Evolutionary conservation across 2,888 invertebrate species (phyloP).

Genomic region (Drosophila phalerata): DNA sequence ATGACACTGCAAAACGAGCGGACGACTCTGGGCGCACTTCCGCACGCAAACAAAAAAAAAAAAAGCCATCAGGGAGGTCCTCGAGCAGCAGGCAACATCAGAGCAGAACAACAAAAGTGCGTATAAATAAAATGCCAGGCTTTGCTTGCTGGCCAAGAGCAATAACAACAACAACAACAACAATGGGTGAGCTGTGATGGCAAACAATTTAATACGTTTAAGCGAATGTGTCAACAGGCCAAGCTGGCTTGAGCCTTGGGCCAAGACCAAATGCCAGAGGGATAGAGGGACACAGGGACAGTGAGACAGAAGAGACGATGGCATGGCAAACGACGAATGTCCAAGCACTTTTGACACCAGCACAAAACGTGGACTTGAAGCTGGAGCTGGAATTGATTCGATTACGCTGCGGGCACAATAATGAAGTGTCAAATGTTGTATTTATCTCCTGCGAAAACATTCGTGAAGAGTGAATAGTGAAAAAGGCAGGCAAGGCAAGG

Average conservation of each 20-base stretch:
- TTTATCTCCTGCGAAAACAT: constrained; percentile 80
- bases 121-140: constrained; percentile 56
- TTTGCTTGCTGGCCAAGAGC: constrained; percentile 38
- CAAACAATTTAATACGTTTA: constrained; percentile 82
- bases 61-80: constrained; percentile 42
- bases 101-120: constrained; percentile 46
- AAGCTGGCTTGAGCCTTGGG: constrained; percentile 71
- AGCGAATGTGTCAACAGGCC: constrained; percentile 82
- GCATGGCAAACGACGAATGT: constrained; percentile 52
- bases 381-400: constrained; percentile 77
- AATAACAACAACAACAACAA: constrained; percentile 39
- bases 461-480: constrained; percentile 47
- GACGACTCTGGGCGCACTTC: constrained; percentile 61
- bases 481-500: constrained; percentile 12
- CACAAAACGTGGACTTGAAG: constrained; percentile 42
- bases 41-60: constrained; percentile 62
- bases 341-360: constrained; percentile 75
- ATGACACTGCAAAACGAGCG: constrained; percentile 65
- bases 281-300: constrained; percentile 9
- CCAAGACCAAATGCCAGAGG: constrained; percentile 44
- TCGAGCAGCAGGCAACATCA: constrained; percentile 22
- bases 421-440: constrained; percentile 84
- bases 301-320: constrained; percentile 5
- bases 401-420: constrained; percentile 81
- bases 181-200: constrained; percentile 63